Percentiles rank a stretch among this genome's conserved stretches.
Evolutionary conservation across 2,888 invertebrate species (phyloP).

Genomic region (Caenorhabditis sulstoni): DNA sequence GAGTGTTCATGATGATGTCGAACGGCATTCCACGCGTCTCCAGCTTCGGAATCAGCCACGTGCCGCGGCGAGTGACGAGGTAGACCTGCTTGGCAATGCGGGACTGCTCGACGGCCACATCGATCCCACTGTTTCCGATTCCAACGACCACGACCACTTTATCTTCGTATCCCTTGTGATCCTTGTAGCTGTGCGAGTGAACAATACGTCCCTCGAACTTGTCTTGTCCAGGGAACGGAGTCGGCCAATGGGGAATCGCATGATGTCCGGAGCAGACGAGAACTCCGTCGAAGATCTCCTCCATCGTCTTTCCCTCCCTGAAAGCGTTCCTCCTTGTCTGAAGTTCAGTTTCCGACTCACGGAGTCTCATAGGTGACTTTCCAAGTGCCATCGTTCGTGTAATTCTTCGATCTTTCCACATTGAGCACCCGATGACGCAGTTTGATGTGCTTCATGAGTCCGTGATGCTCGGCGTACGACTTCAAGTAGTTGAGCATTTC

Average conservation of each 20-base stretch:
- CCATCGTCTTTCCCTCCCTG: conserved; percentile 52
- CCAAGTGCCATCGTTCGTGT: conserved; percentile 80
- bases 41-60: conserved; percentile 82
- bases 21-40: conserved; percentile 78
- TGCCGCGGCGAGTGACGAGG: conserved; percentile 82
- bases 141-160: conserved; percentile 82
- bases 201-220: conserved; percentile 72
- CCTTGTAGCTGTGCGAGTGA: conserved; percentile 80
- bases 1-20: conserved; percentile 67
- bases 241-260: conserved; percentile 81
- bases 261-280: conserved; percentile 83
- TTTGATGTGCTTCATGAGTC: conserved; percentile 74
- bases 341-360: no score
- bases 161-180: conserved; percentile 79
- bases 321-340: no score
- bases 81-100: conserved; percentile 81
- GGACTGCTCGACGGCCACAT: conserved; percentile 82
- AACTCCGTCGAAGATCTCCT: conserved; percentile 82
- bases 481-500: conserved; percentile 72
- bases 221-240: conserved; percentile 70
- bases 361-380: conserved; percentile 71
- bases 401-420: conserved; percentile 77
- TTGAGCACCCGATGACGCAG: conserved; percentile 70
- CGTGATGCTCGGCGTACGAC: conserved; percentile 76
- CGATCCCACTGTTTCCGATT: conserved; percentile 82